Evolutionary conservation across 1,140 invertebrate species (phyloP).

Genomic region (Scaptomyza graminum): DNA sequence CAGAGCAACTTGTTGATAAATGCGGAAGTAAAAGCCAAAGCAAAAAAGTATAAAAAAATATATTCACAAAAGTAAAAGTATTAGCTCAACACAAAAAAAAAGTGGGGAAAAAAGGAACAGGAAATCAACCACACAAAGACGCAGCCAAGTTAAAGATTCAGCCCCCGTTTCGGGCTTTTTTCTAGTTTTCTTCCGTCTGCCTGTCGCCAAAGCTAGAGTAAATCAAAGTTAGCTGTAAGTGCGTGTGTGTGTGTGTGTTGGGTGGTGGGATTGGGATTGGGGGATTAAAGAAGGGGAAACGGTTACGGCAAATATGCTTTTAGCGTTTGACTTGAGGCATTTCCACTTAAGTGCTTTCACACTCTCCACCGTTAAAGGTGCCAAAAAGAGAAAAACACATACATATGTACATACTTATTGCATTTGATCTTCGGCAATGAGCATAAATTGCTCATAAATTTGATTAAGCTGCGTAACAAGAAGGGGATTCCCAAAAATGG

Average conservation of each 20-base stretch:
- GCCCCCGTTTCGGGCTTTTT: constrained; percentile 32
- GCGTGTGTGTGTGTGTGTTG: neutral
- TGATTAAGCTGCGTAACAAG: constrained; percentile 54
- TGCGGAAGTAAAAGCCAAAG: constrained; percentile 75
- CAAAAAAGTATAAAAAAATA: constrained; percentile 53
- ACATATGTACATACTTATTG: constrained; percentile 68
- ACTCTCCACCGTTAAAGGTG: constrained; percentile 61
- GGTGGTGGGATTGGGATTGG: neutral
- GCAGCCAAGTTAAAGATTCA: constrained; percentile 8
- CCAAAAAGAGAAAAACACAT: constrained; percentile 52
- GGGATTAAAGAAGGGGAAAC: constrained; percentile 9
- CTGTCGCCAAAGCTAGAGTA: constrained; percentile 2
- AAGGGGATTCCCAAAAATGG: neutral
- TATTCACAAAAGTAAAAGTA: constrained; percentile 60
- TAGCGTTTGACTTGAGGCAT: constrained; percentile 77
- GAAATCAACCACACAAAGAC: constrained; percentile 4
- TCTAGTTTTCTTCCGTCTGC: constrained; percentile 37
- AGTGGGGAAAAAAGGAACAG: neutral
- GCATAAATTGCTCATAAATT: constrained; percentile 79
- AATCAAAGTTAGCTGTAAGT: constrained; percentile 32
- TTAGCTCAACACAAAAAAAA: constrained; percentile 54
- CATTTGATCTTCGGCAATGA: constrained; percentile 68
- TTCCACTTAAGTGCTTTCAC: constrained; percentile 76
- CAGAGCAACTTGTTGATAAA: constrained; percentile 74
- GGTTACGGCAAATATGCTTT: constrained; percentile 62